Evolutionary conservation across 2,797 vertebrate genomes (phyloP), one percentile per base, ranked within the genome.

Genomic region (Halcyon chelicuti): DNA sequence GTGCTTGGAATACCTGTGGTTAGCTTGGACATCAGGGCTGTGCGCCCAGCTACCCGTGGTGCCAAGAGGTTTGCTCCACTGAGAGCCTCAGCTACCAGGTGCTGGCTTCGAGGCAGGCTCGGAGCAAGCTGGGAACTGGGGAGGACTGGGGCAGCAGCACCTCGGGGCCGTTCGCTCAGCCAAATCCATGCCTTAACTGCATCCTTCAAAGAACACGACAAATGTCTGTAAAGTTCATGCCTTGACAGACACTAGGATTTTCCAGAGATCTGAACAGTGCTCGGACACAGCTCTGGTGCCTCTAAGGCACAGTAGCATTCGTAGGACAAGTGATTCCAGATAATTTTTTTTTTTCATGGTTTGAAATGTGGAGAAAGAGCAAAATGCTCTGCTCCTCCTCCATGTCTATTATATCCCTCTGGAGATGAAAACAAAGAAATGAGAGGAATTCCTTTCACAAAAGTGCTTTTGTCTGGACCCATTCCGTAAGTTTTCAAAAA

Each of bases 11-110:
- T 19, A 40, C 9, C 55, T 4, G 51, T 1, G 4, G 21, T 26
- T 60, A 25, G 1, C 61, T 17, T 2, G 1, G 42, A 14, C 63
- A 35, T 18, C 0, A 0, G 3, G 35, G 57, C 57, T 51, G 18
- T 7, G 40, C 20, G 17, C 28, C 23, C 39, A 35, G 11, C 15
- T 17, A 9, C 3, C 14, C 5, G 2, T 2, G 11, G 20, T 37
- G 47, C 44, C 33, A 9, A 44, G 46, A 26, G 37, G 19, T 65
- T 76, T 51, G n/a, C 44, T 52, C 19, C 17, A 9, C 12, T 4
- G 33, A 22, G 12, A 47, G 2, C 6, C 42, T 11, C 46, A 7
- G 22, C 6, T 46, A 12, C 9, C 29, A 3, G 44, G 44, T 29
- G 37, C 40, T 9, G 13, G 20, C 33, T 25, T 7, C 23, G 5